Conservation (phyloP, 2,113 vertebrate species). For the Polypterus bichir region DNA sequence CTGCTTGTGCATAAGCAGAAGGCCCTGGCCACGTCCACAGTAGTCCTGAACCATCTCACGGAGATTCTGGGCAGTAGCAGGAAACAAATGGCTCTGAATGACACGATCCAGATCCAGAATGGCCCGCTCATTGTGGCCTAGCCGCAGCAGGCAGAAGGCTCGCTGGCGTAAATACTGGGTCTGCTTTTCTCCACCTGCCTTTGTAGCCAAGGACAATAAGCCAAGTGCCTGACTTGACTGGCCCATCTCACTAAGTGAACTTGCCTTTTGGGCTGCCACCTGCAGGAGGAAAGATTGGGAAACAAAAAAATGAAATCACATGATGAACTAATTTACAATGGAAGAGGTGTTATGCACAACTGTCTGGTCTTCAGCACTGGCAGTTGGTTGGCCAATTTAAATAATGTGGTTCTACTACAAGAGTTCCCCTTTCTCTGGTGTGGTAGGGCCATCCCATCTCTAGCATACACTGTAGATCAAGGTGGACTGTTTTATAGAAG, state of each 20-base stretch:
- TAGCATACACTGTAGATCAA: no score
- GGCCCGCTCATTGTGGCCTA: conserved; percentile 48
- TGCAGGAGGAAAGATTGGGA: conserved; percentile 14
- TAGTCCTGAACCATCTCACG: conserved; percentile 46
- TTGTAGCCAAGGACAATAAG: conserved; percentile 60
- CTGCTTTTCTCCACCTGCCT: conserved; percentile 33
- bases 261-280: conserved; percentile 67
- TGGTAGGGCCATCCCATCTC: no score
- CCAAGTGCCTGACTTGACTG: conserved; percentile 48
- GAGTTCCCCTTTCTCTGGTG: no score
- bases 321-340: no score
- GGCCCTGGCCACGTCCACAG: conserved; percentile 57
- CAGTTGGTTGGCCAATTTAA: no score
- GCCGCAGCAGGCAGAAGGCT: conserved; percentile 52
- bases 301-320: no score
- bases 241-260: conserved; percentile 29
- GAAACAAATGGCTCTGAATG: conserved; percentile 32
- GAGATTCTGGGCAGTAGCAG: conserved; percentile 19
- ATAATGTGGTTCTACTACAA: no score
- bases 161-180: conserved; percentile 51
- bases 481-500: no score
- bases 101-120: conserved; percentile 60
- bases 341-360: no score
- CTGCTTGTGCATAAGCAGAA: conserved; percentile 47
- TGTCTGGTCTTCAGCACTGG: no score